A percentile compares a stretch with the other conserved stretches of the same genome.
Evolutionary conservation across 2,113 vertebrate genomes (phyloP).

Genomic region (Trichomycterus rosablanca): DNA sequence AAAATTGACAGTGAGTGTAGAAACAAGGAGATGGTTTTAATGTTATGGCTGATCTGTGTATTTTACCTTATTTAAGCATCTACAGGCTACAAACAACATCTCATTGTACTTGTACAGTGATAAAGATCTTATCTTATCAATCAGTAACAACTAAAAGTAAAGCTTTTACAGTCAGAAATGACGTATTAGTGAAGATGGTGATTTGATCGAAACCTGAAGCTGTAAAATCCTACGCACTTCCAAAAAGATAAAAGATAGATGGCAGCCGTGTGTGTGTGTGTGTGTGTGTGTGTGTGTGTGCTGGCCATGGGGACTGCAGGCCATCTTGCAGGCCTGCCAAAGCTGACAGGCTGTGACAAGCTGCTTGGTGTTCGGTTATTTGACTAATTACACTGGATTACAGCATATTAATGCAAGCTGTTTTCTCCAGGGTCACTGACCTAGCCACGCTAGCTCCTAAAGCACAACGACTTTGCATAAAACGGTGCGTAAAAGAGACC

Average conservation of each 20-base stretch:
- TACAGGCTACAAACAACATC: no score
- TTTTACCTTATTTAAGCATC: no score
- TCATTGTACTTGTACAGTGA: no score
- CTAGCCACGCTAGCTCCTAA: slow-evolving; percentile 77
- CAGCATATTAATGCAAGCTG: slow-evolving; percentile 99
- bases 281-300: slow-evolving; percentile 55
- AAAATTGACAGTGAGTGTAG: no score
- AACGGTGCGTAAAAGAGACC: not conserved
- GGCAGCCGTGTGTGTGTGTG: slow-evolving; percentile 51
- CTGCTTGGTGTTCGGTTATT: slow-evolving; percentile 89
- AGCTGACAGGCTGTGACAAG: slow-evolving; percentile 92
- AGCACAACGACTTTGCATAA: slow-evolving; percentile 55
- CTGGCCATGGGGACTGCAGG: slow-evolving; percentile 81
- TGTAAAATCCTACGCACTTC: slow-evolving; percentile 8
- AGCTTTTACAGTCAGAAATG: not conserved
- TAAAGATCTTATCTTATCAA: no score
- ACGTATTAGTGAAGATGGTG: not conserved
- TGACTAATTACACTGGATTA: slow-evolving; percentile 99
- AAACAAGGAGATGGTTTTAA: no score
- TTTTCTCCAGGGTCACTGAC: slow-evolving; percentile 95
- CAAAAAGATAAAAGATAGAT: slow-evolving; percentile 27
- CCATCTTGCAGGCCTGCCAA: slow-evolving; percentile 81
- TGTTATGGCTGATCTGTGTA: no score
- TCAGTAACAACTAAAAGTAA: no score
- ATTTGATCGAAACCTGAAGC: not conserved